Evolutionary conservation across 2,888 invertebrate species (phyloP).

Genomic region (Monochamus alternatus): DNA sequence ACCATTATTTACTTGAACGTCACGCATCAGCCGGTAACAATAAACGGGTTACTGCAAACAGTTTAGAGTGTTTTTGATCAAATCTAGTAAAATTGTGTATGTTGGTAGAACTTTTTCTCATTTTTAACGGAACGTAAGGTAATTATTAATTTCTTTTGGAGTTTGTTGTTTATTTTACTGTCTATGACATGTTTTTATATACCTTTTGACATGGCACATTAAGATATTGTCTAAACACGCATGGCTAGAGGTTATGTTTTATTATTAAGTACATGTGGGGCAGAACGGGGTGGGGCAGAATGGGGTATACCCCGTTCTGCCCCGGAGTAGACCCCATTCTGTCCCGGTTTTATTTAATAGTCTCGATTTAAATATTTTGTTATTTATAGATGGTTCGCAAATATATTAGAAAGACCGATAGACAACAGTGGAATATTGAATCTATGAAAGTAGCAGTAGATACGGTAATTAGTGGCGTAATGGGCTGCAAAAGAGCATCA

Average conservation of each 20-base stretch:
- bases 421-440: neutral
- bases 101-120: neutral
- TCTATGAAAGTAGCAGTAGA: neutral
- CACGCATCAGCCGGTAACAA: slow-evolving; percentile 7
- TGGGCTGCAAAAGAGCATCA: slow-evolving; percentile 3
- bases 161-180: slow-evolving; percentile 16
- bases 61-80: neutral
- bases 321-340: slow-evolving; percentile 1
- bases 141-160: slow-evolving; percentile 8
- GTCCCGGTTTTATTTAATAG: neutral
- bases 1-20: neutral
- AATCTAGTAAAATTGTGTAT: neutral
- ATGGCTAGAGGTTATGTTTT: slow-evolving; percentile 6
- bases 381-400: neutral
- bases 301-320: neutral
- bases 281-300: slow-evolving; percentile 21
- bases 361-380: neutral
- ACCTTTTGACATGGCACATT: neutral
- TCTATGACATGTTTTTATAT: neutral
- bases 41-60: slow-evolving; percentile 1
- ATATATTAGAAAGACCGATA: neutral
- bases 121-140: slow-evolving; percentile 13
- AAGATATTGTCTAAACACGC: neutral
- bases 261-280: slow-evolving; percentile 14
- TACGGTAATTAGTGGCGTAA: neutral